Conservation (phyloP, 2,113 vertebrate genomes). For the Proteles cristata region DNA sequence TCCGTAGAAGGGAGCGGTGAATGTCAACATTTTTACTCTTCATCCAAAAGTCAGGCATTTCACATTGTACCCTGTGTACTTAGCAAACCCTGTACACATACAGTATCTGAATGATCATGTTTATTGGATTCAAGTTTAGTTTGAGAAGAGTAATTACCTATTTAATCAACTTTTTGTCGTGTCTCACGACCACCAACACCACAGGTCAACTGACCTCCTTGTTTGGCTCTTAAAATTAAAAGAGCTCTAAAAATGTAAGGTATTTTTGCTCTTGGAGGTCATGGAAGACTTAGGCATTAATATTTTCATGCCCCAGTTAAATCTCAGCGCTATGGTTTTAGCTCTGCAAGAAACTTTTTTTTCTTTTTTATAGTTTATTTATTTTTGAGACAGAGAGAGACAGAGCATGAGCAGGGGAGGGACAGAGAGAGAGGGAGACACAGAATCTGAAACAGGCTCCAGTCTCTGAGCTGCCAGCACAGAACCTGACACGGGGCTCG, state of each 20-base stretch:
- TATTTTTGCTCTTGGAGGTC: not conserved
- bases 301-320: conserved; percentile 1
- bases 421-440: too few relatives aligned
- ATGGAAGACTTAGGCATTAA: not conserved
- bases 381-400: too few relatives aligned
- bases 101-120: not conserved
- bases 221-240: conserved; percentile 27
- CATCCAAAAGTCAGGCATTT: not conserved
- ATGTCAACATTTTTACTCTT: not conserved
- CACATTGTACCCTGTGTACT: not conserved
- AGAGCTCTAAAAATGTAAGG: not conserved
- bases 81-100: not conserved
- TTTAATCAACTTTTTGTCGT: not conserved
- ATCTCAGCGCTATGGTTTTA: not conserved
- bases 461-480: too few relatives aligned
- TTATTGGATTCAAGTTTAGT: not conserved
- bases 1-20: not conserved
- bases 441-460: too few relatives aligned
- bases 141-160: not conserved
- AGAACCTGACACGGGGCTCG: too few relatives aligned
- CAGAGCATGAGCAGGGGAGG: too few relatives aligned
- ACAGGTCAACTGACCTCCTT: not conserved
- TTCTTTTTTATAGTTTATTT: too few relatives aligned
- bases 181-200: not conserved
- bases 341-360: conserved; percentile 28